Evolutionary conservation across 92 coral and sea anemone genomes (phyloP).

Genomic region (Porites cylindrica): DNA sequence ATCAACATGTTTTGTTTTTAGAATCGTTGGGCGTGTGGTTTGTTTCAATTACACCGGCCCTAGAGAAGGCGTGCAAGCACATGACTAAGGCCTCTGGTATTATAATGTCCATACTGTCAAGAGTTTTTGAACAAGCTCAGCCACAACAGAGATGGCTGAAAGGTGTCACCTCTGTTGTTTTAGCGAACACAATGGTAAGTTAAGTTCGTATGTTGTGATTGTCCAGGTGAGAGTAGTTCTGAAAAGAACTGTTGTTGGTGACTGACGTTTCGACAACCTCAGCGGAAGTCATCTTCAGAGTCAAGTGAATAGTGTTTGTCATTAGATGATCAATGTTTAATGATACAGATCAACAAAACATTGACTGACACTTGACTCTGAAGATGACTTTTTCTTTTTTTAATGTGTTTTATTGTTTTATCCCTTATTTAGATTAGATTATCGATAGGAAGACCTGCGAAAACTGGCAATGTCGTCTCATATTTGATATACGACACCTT

Average conservation of each 20-base stretch:
- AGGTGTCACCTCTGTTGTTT: neutral
- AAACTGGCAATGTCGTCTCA: neutral
- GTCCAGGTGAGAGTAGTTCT: too few relatives aligned
- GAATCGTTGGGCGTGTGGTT: constrained; percentile 6
- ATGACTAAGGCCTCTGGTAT: neutral
- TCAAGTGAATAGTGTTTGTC: neutral
- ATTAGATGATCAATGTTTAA: too few relatives aligned
- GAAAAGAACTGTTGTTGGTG: too few relatives aligned
- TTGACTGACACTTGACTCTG: neutral
- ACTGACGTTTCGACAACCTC: too few relatives aligned
- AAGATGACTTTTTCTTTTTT: neutral
- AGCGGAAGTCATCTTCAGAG: too few relatives aligned
- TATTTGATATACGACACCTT: constrained; percentile 3
- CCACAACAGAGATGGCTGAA: neutral
- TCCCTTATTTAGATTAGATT: neutral
- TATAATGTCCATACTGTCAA: neutral
- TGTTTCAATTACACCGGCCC: neutral
- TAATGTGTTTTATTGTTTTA: neutral
- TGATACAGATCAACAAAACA: neutral
- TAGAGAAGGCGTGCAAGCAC: neutral
- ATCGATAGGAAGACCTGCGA: neutral
- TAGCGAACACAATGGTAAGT: neutral
- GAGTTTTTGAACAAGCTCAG: neutral
- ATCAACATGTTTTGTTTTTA: neutral
- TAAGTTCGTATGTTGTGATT: neutral